Conservation (phyloP, 2,888 invertebrate species). For the Cyclophora punctaria region DNA sequence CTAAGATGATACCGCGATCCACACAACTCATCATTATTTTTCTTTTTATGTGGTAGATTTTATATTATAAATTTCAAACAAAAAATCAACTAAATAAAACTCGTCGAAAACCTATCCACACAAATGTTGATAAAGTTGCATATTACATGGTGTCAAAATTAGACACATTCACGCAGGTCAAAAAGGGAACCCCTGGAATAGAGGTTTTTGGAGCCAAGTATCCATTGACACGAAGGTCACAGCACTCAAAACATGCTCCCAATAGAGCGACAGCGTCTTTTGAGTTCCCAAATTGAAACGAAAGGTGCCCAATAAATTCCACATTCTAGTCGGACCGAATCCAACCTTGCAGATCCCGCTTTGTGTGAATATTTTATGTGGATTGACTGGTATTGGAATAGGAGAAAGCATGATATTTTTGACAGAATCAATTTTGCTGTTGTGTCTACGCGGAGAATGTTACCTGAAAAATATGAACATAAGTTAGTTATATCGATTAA, state of each 20-base stretch:
- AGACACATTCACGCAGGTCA: not conserved
- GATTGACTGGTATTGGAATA: conserved; percentile 14
- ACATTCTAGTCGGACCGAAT: conserved; percentile 44
- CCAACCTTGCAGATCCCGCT: conserved; percentile 38
- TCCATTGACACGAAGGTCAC: conserved; percentile 3
- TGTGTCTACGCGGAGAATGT: no score
- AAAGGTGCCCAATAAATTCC: conserved; percentile 65
- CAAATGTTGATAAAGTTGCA: no score
- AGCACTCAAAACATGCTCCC: conserved; percentile 9
- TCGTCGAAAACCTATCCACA: no score
- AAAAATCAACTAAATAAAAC: no score
- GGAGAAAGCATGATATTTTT: not conserved
- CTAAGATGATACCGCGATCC: no score
- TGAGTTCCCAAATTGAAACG: conserved; percentile 61
- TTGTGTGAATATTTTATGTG: conserved; percentile 56
- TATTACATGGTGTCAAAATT: not conserved
- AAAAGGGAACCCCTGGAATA: conserved; percentile 1
- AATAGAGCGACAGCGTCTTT: conserved; percentile 39
- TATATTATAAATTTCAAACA: no score
- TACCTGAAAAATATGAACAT: no score
- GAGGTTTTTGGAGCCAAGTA: not conserved
- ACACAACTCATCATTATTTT: no score
- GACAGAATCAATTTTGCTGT: no score
- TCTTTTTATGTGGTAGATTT: no score
- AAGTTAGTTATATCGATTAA: no score